phyloP scores from a whole-genome alignment of 2,113 vertebrate genomes.

The Lonchura striata region DNA sequence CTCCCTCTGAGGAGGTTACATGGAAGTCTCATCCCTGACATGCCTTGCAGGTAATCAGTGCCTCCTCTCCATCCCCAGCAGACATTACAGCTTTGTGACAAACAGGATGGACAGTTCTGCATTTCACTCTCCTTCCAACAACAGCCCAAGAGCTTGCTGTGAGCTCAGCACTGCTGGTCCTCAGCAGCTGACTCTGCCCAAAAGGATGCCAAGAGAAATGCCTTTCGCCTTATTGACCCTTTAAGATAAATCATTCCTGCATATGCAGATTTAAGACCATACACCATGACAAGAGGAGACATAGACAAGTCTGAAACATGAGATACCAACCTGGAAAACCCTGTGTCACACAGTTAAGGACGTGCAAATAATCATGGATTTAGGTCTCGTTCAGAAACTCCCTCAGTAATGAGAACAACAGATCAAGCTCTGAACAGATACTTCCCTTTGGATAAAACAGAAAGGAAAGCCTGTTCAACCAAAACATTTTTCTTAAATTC shows the following conservation, averaged over 20 bases:
- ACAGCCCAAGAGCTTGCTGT: background rate
- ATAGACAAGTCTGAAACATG: background rate
- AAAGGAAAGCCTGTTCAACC: background rate
- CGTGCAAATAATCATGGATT: background rate
- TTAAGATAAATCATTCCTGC: background rate
- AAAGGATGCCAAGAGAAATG: background rate
- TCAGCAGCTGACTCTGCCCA: background rate
- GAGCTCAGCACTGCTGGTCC: background rate
- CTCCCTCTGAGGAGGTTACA: background rate
- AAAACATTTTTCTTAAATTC: constrained; percentile 36
- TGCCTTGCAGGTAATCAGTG: background rate
- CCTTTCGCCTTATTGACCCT: background rate
- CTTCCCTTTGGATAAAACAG: background rate
- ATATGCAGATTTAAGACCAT: background rate
- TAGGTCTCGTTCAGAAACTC: background rate
- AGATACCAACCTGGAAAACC: background rate
- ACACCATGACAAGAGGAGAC: background rate
- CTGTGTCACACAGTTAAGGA: background rate
- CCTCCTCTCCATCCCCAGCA: background rate
- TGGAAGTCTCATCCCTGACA: background rate
- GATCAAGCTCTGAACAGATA: background rate
- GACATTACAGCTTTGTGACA: background rate
- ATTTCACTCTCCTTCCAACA: background rate
- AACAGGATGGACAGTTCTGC: background rate
- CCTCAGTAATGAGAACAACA: background rate